Base-by-base conservation (phyloP, 2,113 vertebrate genomes). In the Turdus rufiventris region DNA sequence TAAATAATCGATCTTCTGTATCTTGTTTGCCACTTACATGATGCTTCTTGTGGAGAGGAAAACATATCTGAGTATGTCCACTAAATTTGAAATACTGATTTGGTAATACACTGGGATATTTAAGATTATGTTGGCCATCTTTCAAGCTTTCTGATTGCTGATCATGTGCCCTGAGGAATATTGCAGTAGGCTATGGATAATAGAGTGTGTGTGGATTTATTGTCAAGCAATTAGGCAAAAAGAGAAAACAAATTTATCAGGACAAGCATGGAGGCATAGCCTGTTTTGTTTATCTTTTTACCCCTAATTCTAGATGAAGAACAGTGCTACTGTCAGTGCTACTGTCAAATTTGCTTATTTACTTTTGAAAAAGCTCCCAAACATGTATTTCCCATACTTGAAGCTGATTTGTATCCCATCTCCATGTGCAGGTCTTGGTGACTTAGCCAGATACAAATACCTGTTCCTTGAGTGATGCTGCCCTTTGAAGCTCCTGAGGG, bases 1-100 rank as follows among this genome's bases (percentile, higher is more conserved):
- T 81, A 97, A 97, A 97, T 95, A 98, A 96, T 94, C 88, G 84
- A 54, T 93, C 84, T 94, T 95, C 88, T 93, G 73, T 93, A 92
- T 95, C 92, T 96, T 70, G 65, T 88, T 94, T 93, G 94, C 94
- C 89, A 81, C 94, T 97, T 96, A 94, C 85, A 86, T 78, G 89
- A 80, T 94, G 76, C 90, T 50, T 92, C 85, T 97, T 26, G 10
- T 18, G 5, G 93, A 93, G 91, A 97, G 91, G 82, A 97, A 93
- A 91, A 62, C 71, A 65, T 94, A 92, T 93, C 87, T 74, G 83
- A 81, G 74, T 75, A 83, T 85, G 62, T 85, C 70, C 95, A 96
- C 76, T 97, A 93, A 95, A 97, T 96, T 89, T 96, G 89, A 91
- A 88, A 95, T 95, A 97, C 94, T 94, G 93, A 94, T 91, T 90